Evolutionary conservation across 1,140 invertebrate genomes (phyloP).

Genomic region (Eulimnadia texana): DNA sequence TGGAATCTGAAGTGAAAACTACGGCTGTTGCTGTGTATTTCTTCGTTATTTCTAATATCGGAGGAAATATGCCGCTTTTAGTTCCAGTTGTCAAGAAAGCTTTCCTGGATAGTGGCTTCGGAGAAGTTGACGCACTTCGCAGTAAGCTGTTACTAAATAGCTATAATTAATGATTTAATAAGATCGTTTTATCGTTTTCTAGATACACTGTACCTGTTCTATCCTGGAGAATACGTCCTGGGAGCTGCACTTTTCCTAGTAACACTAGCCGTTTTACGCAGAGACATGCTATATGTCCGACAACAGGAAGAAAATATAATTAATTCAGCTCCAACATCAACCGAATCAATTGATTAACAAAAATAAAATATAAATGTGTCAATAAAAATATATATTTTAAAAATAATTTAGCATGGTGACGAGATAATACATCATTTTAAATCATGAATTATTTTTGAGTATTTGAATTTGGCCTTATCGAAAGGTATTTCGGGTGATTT

Average conservation of each 20-base stretch:
- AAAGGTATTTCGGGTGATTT: no score
- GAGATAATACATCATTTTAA: no score
- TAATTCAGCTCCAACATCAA: no score
- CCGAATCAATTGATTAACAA: no score
- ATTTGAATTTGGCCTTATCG: no score
- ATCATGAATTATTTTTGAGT: no score
- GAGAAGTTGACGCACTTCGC: slow-evolving; percentile 14
- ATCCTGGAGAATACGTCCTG: slow-evolving; percentile 29
- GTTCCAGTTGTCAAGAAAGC: slow-evolving; percentile 14
- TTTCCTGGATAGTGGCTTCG: slow-evolving; percentile 10
- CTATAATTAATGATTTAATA: background rate
- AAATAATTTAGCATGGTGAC: no score
- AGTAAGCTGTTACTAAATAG: slow-evolving; percentile 4
- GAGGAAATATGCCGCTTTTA: slow-evolving; percentile 23
- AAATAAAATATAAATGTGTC: no score
- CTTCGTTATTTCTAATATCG: slow-evolving; percentile 27
- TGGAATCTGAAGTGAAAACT: slow-evolving; percentile 22
- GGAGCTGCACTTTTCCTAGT: slow-evolving; percentile 29
- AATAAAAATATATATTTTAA: no score
- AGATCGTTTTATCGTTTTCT: slow-evolving; percentile 18
- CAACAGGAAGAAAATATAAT: background rate
- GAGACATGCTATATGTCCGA: slow-evolving; percentile 23
- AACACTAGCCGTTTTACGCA: slow-evolving; percentile 26
- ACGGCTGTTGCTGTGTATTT: slow-evolving; percentile 25
- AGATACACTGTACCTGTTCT: slow-evolving; percentile 31